Evolutionary conservation across 2,797 vertebrate species (phyloP).

Genomic region (Anabas testudineus): DNA sequence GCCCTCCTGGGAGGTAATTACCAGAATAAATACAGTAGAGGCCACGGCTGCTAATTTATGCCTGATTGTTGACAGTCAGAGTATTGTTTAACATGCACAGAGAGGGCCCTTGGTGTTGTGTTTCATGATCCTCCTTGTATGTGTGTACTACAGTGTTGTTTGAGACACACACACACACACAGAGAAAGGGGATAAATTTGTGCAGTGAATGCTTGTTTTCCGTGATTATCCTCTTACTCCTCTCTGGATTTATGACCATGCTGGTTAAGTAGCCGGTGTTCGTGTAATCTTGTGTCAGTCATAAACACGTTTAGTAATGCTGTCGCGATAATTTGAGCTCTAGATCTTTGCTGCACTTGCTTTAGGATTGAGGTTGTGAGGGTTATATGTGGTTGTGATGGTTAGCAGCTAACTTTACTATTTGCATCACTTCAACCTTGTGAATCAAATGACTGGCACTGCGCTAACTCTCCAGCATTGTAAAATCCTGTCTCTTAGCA

Average conservation of each 20-base stretch:
- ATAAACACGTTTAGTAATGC: background rate
- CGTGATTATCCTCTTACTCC: slow-evolving; percentile 46
- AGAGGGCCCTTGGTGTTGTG: slow-evolving; percentile 78
- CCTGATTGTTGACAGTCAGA: slow-evolving; percentile 88
- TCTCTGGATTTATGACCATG: slow-evolving; percentile 35
- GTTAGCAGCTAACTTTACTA: background rate
- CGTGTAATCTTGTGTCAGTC: slow-evolving; percentile 1
- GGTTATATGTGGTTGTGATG: background rate
- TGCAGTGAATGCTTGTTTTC: slow-evolving; percentile 40
- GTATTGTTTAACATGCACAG: slow-evolving; percentile 87
- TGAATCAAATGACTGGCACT: background rate
- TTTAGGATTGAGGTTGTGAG: background rate
- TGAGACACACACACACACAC: background rate
- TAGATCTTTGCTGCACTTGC: background rate
- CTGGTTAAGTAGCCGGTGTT: slow-evolving; percentile 24
- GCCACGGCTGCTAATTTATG: slow-evolving; percentile 87
- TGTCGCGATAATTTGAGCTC: background rate
- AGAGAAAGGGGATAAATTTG: slow-evolving; percentile 29
- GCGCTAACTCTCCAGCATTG: background rate
- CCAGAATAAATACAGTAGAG: slow-evolving; percentile 89
- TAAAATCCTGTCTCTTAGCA: background rate
- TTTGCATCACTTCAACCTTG: too few species aligned
- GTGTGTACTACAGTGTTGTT: slow-evolving; percentile 21
- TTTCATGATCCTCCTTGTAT: slow-evolving; percentile 73
- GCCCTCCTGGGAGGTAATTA: slow-evolving; percentile 89